Evolutionary conservation across 2,888 invertebrate genomes (phyloP).

Genomic region (Petrophora chlorosata): DNA sequence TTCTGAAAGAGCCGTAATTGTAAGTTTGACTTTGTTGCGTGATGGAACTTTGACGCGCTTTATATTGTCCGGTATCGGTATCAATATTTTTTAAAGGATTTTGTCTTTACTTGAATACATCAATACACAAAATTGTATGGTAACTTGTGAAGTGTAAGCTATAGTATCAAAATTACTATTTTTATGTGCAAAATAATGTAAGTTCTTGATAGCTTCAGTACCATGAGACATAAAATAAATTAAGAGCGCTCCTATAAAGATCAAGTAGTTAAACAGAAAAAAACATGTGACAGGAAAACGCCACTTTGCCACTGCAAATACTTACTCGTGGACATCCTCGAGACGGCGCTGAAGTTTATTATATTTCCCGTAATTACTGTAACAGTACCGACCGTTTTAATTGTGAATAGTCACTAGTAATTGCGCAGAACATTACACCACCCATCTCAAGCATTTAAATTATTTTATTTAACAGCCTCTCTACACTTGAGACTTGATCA

Average conservation of each 20-base stretch:
- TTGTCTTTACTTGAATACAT: too few relatives aligned
- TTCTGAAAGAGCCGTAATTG: slow-evolving; percentile 21
- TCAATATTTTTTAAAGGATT: too few relatives aligned
- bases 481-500: neutral
- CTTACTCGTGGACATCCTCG: slow-evolving; percentile 51
- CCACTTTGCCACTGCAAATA: slow-evolving; percentile 38
- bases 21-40: slow-evolving; percentile 4
- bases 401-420: slow-evolving; percentile 47
- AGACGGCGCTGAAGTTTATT: slow-evolving; percentile 59
- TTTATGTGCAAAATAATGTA: too few relatives aligned
- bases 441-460: slow-evolving; percentile 29
- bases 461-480: slow-evolving; percentile 28
- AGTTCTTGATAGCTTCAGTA: too few relatives aligned
- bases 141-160: too few relatives aligned
- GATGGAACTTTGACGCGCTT: too few relatives aligned
- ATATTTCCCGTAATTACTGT: slow-evolving; percentile 76
- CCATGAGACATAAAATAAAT: neutral
- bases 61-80: too few relatives aligned
- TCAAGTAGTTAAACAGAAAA: slow-evolving; percentile 45
- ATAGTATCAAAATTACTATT: too few relatives aligned
- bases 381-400: slow-evolving; percentile 65
- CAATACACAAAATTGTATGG: too few relatives aligned
- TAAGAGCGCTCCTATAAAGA: slow-evolving; percentile 5
- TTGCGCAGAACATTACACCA: slow-evolving; percentile 43
- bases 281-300: slow-evolving; percentile 66